These are phyloP conservation scores for Cariama cristata DNA, from an alignment of 2,113 vertebrate species.

Conservation along the genomic window DNA sequence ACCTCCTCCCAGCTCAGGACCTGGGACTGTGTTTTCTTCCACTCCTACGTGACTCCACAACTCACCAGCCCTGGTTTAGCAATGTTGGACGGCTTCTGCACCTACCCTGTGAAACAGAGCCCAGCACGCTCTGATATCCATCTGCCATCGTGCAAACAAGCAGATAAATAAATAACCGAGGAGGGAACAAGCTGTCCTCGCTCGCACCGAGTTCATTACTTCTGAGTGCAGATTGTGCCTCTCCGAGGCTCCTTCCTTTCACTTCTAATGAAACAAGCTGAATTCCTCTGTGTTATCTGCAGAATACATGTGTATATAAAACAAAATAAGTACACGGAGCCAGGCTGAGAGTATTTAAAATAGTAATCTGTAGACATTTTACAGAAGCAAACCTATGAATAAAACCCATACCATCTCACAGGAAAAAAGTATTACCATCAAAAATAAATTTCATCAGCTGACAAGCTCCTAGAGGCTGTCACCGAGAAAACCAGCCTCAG, in stretches of 20 bases:
- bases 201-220: neutral
- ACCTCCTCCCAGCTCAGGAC: neutral
- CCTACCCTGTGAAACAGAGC: neutral
- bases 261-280: neutral
- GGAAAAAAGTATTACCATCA: neutral
- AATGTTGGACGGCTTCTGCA: neutral
- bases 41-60: rapidly evolving
- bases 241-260: neutral
- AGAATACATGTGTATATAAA: neutral
- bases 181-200: neutral
- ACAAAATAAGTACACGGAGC: neutral
- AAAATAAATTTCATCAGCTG: neutral
- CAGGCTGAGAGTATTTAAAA: neutral
- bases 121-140: rapidly evolving
- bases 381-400: neutral
- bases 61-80: rapidly evolving
- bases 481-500: neutral
- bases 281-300: neutral
- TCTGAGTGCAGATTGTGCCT: neutral
- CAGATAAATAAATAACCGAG: rapidly evolving
- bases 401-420: neutral
- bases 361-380: neutral
- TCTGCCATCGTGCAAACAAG: rapidly evolving
- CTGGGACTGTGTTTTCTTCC: rapidly evolving
- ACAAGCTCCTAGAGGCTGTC: neutral